phyloP scores from a whole-genome alignment of 2,888 invertebrate species.

The Chalcis sispes region DNA sequence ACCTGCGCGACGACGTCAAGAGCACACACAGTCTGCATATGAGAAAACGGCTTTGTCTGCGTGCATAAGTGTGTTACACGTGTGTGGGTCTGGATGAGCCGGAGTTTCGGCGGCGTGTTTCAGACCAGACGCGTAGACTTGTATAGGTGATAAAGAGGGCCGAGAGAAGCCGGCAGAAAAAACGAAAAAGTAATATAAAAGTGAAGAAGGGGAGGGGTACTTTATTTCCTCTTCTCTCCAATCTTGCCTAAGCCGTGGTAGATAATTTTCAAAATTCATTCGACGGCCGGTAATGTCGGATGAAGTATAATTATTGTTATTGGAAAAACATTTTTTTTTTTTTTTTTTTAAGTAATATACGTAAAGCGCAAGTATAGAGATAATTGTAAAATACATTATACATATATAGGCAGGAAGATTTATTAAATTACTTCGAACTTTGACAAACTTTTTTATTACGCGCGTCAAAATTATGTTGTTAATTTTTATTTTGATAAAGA shows the following conservation, averaged over 20 bases:
- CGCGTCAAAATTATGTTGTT: neutral
- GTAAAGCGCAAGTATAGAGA: neutral
- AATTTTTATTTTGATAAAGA: no score
- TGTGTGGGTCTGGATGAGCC: no score
- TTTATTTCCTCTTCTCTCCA: no score
- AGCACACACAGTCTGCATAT: slow-evolving; percentile 1
- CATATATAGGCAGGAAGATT: slow-evolving; percentile 11
- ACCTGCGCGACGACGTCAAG: slow-evolving; percentile 21
- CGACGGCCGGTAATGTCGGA: neutral
- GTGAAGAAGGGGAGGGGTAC: no score
- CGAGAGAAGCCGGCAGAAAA: no score
- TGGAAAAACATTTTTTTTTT: no score
- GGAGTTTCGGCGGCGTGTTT: slow-evolving; percentile 18
- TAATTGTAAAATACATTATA: slow-evolving; percentile 31
- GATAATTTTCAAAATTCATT: neutral
- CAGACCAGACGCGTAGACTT: slow-evolving; percentile 25
- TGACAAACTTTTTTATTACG: neutral
- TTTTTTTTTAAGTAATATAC: no score
- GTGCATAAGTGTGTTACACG: neutral
- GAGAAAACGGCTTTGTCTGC: neutral
- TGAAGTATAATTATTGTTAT: no score
- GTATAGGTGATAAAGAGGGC: neutral
- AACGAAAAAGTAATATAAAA: slow-evolving; percentile 12
- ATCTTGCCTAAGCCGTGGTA: neutral
- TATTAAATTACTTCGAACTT: slow-evolving; percentile 11